phyloP scores from a whole-genome alignment of 2,113 vertebrate genomes.

The Bungarus multicinctus region DNA sequence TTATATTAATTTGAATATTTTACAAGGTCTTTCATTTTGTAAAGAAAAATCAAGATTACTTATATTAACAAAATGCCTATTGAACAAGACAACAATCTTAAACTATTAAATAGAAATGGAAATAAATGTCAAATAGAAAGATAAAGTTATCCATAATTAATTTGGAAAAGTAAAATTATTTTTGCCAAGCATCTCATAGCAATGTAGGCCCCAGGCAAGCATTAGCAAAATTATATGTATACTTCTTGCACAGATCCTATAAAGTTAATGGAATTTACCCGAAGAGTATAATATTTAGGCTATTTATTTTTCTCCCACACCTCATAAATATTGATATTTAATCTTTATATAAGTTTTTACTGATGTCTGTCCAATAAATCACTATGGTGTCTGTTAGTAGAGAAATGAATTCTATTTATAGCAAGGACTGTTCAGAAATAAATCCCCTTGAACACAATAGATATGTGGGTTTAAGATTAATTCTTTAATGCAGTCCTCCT shows the following conservation, averaged over 20 bases:
- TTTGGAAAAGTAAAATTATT: background rate
- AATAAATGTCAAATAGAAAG: background rate
- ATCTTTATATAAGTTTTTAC: background rate
- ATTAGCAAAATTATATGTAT: background rate
- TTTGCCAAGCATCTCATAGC: background rate
- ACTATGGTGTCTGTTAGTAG: background rate
- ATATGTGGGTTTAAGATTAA: background rate
- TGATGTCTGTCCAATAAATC: conserved; percentile 17
- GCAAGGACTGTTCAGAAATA: background rate
- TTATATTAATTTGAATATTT: background rate
- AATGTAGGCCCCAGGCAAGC: background rate
- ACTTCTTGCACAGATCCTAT: background rate
- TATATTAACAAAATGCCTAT: background rate
- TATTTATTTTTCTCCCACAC: background rate
- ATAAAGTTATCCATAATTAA: background rate
- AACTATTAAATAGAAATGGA: background rate
- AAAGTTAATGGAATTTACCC: background rate
- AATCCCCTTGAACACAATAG: background rate
- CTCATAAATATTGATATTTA: conserved; percentile 10
- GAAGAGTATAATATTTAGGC: background rate
- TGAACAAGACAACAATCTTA: background rate
- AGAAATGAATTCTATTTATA: background rate
- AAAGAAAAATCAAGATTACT: background rate
- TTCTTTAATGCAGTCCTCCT: background rate
- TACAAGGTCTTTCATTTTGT: background rate